Evolutionary conservation across 2,888 invertebrate species (phyloP).

Genomic region (Agrotis exclamationis): DNA sequence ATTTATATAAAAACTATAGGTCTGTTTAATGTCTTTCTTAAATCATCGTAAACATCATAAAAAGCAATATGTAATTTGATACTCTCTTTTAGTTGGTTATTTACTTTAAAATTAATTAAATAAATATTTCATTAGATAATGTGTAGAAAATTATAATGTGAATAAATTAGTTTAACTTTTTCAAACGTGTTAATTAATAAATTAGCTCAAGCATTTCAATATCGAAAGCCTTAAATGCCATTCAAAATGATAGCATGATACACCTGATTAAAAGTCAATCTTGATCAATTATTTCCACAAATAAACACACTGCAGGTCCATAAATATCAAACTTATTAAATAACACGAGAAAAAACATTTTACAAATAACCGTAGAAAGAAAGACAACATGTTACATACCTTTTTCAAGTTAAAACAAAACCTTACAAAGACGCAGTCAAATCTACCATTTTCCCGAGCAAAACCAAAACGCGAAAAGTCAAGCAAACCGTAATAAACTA

Average conservation of each 20-base stretch:
- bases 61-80: conserved; percentile 35
- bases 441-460: not conserved
- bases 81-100: conserved; percentile 32
- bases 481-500: too few relatives aligned
- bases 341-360: too few relatives aligned
- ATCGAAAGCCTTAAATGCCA: not conserved
- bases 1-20: conserved; percentile 23
- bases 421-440: not conserved
- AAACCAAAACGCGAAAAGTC: too few relatives aligned
- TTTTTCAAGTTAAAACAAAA: not conserved
- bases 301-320: too few relatives aligned
- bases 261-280: not conserved
- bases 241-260: not conserved
- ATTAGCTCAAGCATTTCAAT: conserved; percentile 6
- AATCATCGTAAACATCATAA: conserved; percentile 48
- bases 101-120: conserved; percentile 9
- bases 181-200: too few relatives aligned
- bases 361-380: too few relatives aligned
- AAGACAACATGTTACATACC: too few relatives aligned
- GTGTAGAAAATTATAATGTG: too few relatives aligned
- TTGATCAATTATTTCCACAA: too few relatives aligned
- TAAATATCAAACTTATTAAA: too few relatives aligned
- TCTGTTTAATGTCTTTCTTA: conserved; percentile 21
- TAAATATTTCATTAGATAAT: not conserved
- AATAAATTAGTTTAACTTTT: too few relatives aligned